Percentiles rank a stretch among this genome's conserved stretches.
These are phyloP conservation scores for Embidobia sp. DNA, from an alignment of 2,888 invertebrate genomes.

Conservation along the genomic window DNA sequence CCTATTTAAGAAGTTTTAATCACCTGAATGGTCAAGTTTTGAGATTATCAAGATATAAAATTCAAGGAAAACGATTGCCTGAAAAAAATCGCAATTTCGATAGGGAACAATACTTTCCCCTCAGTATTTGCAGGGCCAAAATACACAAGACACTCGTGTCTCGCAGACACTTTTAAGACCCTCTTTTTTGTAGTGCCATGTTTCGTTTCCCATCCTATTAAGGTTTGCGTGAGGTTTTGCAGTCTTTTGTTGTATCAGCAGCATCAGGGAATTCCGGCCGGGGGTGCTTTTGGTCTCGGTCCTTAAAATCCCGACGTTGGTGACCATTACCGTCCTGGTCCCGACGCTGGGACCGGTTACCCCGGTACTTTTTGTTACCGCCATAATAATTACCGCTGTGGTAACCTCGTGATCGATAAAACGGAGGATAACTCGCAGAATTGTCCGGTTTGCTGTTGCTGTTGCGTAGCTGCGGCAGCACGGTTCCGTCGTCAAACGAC, in stretches of 20 bases:
- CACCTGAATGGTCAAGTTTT: no score
- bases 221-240: constrained; percentile 52
- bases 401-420: constrained; percentile 73
- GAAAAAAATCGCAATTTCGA: no score
- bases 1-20: no score
- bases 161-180: no score
- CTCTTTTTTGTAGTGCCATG: no score
- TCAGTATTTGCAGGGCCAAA: no score
- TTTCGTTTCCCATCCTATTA: constrained; percentile 9
- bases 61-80: no score
- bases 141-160: no score
- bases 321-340: constrained; percentile 69
- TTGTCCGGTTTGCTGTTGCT: constrained; percentile 68
- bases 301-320: constrained; percentile 69
- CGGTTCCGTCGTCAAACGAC: constrained; percentile 68
- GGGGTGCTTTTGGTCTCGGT: constrained; percentile 67
- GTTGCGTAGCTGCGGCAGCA: constrained; percentile 77
- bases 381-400: constrained; percentile 73
- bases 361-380: constrained; percentile 75
- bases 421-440: constrained; percentile 70
- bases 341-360: constrained; percentile 74
- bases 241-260: constrained; percentile 67
- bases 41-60: no score
- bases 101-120: no score
- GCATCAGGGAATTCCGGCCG: constrained; percentile 67